A percentile compares a stretch with the other conserved stretches of the same genome.
Evolutionary conservation across 2,888 invertebrate genomes (phyloP).

Genomic region (Andrena dorsata): DNA sequence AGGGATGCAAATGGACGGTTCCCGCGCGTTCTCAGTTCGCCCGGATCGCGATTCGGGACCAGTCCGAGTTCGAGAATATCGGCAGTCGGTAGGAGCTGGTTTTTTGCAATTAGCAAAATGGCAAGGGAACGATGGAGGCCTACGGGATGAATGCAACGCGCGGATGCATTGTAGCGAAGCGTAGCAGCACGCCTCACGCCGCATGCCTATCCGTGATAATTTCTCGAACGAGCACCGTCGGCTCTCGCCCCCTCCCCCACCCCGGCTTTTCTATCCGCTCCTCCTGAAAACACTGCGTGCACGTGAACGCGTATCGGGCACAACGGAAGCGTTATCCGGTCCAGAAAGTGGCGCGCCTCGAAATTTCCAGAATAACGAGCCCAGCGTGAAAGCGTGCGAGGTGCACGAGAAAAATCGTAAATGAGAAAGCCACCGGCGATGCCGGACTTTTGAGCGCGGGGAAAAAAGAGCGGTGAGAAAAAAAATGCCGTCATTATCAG

Average conservation of each 20-base stretch:
- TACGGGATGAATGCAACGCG: slow-evolving; percentile 65
- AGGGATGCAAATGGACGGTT: slow-evolving; percentile 14
- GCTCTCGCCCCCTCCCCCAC: background rate
- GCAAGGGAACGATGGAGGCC: slow-evolving; percentile 57
- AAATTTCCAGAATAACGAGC: slow-evolving; percentile 47
- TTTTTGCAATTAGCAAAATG: slow-evolving; percentile 80
- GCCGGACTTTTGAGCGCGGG: slow-evolving; percentile 12
- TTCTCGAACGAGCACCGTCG: slow-evolving; percentile 51
- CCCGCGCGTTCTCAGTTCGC: background rate
- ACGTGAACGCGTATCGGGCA: slow-evolving; percentile 19
- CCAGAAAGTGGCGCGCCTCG: slow-evolving; percentile 14
- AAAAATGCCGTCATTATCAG: slow-evolving; percentile 26
- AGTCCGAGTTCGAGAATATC: slow-evolving; percentile 47
- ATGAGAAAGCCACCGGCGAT: slow-evolving; percentile 9
- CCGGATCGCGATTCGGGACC: slow-evolving; percentile 35
- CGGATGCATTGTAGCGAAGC: slow-evolving; percentile 63
- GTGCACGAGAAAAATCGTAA: slow-evolving; percentile 15
- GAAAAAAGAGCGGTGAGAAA: background rate
- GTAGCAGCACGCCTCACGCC: slow-evolving; percentile 39
- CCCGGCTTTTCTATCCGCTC: slow-evolving; percentile 21
- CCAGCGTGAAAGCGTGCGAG: background rate
- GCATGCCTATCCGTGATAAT: slow-evolving; percentile 65
- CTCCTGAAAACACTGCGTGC: slow-evolving; percentile 22
- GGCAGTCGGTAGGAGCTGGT: slow-evolving; percentile 42
- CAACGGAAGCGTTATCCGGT: slow-evolving; percentile 21